Conservation (phyloP, 2,113 vertebrate species). For the Pleuronectes platessa region DNA sequence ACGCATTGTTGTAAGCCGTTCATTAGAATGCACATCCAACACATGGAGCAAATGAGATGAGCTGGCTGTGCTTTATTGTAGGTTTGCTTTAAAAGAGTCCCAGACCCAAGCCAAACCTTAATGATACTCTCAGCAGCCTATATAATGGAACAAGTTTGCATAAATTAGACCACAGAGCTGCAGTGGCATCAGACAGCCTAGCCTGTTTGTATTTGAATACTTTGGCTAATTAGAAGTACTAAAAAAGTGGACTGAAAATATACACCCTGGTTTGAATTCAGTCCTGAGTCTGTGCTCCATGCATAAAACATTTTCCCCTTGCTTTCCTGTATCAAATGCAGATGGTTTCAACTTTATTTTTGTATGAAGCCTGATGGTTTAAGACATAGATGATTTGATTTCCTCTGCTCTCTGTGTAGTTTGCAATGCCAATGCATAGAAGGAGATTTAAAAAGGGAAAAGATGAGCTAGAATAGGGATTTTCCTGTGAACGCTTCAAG, state of each 20-base stretch:
- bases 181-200: conserved; percentile 73
- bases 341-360: conserved; percentile 66
- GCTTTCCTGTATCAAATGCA: conserved; percentile 55
- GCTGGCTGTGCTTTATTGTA: conserved; percentile 73
- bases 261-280: conserved; percentile 53
- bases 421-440: conserved; percentile 68
- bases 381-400: conserved; percentile 70
- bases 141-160: conserved; percentile 85
- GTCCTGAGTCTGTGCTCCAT: conserved; percentile 50
- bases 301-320: conserved; percentile 65
- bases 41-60: conserved; percentile 83
- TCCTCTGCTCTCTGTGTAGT: conserved; percentile 41
- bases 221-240: conserved; percentile 79
- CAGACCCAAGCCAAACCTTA: conserved; percentile 75
- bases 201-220: conserved; percentile 73
- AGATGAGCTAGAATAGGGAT: conserved; percentile 74
- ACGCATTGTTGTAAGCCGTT: conserved; percentile 84
- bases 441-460: conserved; percentile 77
- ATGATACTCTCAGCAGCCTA: conserved; percentile 82
- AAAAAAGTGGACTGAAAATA: conserved; percentile 62
- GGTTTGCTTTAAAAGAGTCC: conserved; percentile 71
- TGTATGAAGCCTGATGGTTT: conserved; percentile 65
- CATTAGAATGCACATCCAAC: conserved; percentile 84
- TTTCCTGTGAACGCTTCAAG: conserved; percentile 76
- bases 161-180: conserved; percentile 82